Percentiles rank a stretch among this genome's conserved stretches.
Evolutionary conservation across 2,113 vertebrate species (phyloP).

Genomic region (Mus pahari): DNA sequence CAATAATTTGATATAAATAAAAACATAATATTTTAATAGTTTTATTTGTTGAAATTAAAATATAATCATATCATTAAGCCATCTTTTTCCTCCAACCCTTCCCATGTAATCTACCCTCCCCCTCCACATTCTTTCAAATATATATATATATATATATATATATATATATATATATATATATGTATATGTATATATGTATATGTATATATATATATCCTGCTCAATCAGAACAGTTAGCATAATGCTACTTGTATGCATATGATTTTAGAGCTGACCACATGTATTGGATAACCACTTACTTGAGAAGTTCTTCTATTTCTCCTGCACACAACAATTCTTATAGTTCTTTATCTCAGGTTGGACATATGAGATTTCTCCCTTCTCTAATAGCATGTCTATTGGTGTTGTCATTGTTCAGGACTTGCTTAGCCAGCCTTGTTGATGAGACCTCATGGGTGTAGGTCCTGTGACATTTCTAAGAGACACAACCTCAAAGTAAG

Average conservation of each 20-base stretch:
- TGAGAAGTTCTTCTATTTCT: not conserved
- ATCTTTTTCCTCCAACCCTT: not conserved
- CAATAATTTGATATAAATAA: not conserved
- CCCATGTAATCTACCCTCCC: not conserved
- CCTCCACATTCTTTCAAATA: not conserved
- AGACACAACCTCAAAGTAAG: not conserved
- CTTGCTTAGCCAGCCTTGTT: not conserved
- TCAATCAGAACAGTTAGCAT: not conserved
- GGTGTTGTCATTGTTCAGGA: not conserved
- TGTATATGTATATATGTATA: too few species aligned
- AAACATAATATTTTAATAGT: not conserved
- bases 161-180: too few species aligned
- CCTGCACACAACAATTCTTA: not conserved
- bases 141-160: too few species aligned
- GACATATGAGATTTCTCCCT: not conserved
- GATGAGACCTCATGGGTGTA: not conserved
- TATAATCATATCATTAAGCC: not conserved
- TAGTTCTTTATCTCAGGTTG: not conserved
- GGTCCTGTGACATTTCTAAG: not conserved
- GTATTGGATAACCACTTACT: not conserved
- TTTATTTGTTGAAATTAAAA: not conserved
- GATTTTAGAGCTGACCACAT: not conserved
- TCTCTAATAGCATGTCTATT: not conserved
- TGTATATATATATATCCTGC: too few species aligned
- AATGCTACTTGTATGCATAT: not conserved